These are phyloP conservation scores for Apostichopus leukothele DNA, from an alignment of 53 echinoderm and acorn worm genomes.

Conservation along the genomic window DNA sequence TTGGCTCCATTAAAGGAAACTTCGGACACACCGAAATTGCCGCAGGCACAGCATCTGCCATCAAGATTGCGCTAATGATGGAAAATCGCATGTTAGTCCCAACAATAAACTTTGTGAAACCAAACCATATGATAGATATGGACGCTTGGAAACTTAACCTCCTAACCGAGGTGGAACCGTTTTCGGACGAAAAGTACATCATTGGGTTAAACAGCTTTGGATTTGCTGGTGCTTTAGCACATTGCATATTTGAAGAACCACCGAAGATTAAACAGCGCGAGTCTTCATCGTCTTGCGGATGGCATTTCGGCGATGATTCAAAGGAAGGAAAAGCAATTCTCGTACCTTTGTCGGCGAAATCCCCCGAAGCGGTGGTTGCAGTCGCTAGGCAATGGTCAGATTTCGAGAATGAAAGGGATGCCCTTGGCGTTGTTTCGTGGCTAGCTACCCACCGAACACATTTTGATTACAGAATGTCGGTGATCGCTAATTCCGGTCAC, in stretches of 20 bases:
- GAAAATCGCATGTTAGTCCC: conserved; percentile 77
- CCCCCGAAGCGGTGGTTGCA: conserved; percentile 69
- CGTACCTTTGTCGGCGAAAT: conserved; percentile 82
- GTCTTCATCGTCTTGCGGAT: conserved; percentile 42
- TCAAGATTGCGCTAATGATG: conserved; percentile 92
- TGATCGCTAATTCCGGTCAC: conserved; percentile 72
- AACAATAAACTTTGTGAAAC: conserved; percentile 81
- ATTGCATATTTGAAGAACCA: conserved; percentile 82
- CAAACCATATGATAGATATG: conserved; percentile 82
- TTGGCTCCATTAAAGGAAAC: conserved; percentile 97
- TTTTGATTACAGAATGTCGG: conserved; percentile 72
- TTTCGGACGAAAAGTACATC: conserved; percentile 59
- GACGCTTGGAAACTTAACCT: conserved; percentile 74
- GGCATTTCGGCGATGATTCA: conserved; percentile 72
- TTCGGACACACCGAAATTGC: conserved; percentile 93
- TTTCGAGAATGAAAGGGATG: conserved; percentile 69
- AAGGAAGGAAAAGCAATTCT: conserved; percentile 66
- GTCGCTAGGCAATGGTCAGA: conserved; percentile 70
- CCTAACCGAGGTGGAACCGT: conserved; percentile 63
- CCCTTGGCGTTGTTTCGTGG: conserved; percentile 80
- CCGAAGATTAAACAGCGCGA: conserved; percentile 39
- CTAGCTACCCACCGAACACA: conserved; percentile 76
- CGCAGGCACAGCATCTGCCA: conserved; percentile 85
- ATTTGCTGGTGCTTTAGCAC: conserved; percentile 92
- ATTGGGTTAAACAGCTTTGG: conserved; percentile 94